Base-by-base conservation (phyloP, 2,797 vertebrate species). In the Acrocephalus scirpaceus region DNA sequence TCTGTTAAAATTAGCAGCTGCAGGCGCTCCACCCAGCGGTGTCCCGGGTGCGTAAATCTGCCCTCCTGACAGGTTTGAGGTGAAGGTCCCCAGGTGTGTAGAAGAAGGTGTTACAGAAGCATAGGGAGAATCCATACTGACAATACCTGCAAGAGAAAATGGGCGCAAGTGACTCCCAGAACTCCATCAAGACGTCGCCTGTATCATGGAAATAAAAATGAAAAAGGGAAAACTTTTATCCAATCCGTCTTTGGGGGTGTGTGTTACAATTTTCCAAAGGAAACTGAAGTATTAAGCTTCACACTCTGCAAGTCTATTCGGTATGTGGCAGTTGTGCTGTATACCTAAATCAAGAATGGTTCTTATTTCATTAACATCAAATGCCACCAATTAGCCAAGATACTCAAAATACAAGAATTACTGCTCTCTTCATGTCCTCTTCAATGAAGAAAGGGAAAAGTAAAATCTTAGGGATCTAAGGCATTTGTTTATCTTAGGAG, bases 1-100 rank as follows among this genome's bases (percentile, higher is more conserved):
- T 97, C 98, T 98, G 94, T 98, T 98, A 79, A 98, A 98, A 91
- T 98, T 98, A 97, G 98, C 97, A 98, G 98, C 98, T 74, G 98
- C 57, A 53, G 98, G 97, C 17, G 98, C 95, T 96, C 97, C 98
- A 13, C 98, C 98, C 30, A 98, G 97, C 62, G 98, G 94, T 23
- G 98, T 87, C 92, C 98, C 98, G 48, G 98, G 98, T 36, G 98
- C 97, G 30, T 98, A 98, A 32, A 98, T 98, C 44, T 98, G 98
- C 90, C 98, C 96, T 96, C 98, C 98, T 3, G 98, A 98, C 58
- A 98, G 97, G 94, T 97, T 98, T n/a, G 98, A 98, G 93, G 98
- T 98, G 90, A 98, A 98, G 61, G 97, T 98, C 95, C 98, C 98
- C 98, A 98, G 96, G 96, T 98, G 98, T 8, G 98, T 97, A 87